Evolutionary conservation across 2,888 invertebrate genomes (phyloP), one percentile per base, ranked within the genome.

Genomic region (Volucella inanis): DNA sequence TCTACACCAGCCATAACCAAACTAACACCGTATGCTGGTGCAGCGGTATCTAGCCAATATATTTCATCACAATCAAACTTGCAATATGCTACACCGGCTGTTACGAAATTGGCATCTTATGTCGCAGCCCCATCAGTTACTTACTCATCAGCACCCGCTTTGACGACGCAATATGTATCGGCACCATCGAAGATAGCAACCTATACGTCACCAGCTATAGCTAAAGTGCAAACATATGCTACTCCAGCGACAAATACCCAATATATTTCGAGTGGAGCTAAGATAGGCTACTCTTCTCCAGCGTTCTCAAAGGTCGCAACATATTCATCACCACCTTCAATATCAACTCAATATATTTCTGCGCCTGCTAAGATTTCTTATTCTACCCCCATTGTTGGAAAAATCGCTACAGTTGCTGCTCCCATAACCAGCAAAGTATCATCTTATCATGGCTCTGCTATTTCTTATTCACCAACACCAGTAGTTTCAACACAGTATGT

Each of bases 321-420:
- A 55, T 88, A 88, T 50, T 78, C 87, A 2, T 82, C 87, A 4
- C 87, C 87, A 50, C 86, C 9, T 71, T 89, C 87, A 2, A 87
- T 89, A 6, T 89, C 91, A 0, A 88, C 89, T 74, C 89, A 90
- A 18, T 89, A 90, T 62, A 88, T 90, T 1, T 89, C 90, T 1
- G 88, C 89, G 8, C 89, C 90, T 2, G 84, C 87, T 0, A 70
- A 88, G 52, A 59, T 88, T 12, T 78, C 80, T 0, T 81, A 89
- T 61, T 61, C 84, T 8, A 87, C 88, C 8, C 87, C 88, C 6
- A 87, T 82, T 4, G 83, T 88, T 6, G 76, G 87, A 2, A 88
- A 89, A 64, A 74, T 89, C 1, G 88, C 89, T 10, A 68, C 88
- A 3, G 89, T 90, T 70, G 87, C 89, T 9, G 78, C 88, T 38